Conservation (phyloP, 2,797 vertebrate species). For the Chaenodraco wilsoni region DNA sequence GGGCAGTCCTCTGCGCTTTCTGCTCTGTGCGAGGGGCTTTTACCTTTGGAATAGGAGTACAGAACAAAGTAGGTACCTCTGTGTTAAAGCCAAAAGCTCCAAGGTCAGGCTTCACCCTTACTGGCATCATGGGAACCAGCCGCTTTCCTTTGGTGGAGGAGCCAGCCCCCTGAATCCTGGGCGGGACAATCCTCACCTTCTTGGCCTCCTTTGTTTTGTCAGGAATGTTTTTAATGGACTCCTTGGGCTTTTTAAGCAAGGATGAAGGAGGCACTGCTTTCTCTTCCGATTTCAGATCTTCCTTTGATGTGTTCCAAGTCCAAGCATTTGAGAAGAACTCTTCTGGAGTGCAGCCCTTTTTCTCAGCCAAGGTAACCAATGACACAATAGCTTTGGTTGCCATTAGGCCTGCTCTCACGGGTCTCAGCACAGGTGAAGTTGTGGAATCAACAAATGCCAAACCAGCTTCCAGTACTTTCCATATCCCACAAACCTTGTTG, state of each 20-base stretch:
- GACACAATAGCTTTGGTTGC: conserved; percentile 81
- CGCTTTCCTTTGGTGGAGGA: conserved; percentile 60
- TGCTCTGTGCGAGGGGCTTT: conserved; percentile 25
- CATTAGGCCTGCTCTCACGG: conserved; percentile 84
- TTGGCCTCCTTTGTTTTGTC: conserved; percentile 62
- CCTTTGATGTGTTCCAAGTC: conserved; percentile 81
- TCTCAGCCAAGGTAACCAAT: conserved; percentile 74
- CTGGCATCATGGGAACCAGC: conserved; percentile 68
- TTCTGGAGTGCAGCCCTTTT: conserved; percentile 67
- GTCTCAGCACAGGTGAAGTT: conserved; percentile 71
- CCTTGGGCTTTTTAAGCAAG: conserved; percentile 69
- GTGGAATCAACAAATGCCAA: conserved; percentile 80
- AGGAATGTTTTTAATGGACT: conserved; percentile 45
- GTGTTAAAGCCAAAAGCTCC: conserved; percentile 72
- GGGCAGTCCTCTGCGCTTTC: conserved; percentile 56
- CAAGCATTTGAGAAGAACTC: conserved; percentile 82
- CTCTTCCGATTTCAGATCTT: conserved; percentile 37
- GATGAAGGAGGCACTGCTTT: conserved; percentile 38
- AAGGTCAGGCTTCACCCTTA: conserved; percentile 40
- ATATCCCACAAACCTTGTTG: conserved; percentile 68
- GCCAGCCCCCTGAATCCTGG: conserved; percentile 52
- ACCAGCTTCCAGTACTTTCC: conserved; percentile 84
- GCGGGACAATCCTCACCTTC: conserved; percentile 48
- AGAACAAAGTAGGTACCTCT: conserved; percentile 68
- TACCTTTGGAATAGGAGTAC: conserved; percentile 77